A percentile compares a stretch with the other conserved stretches of the same genome.
These are phyloP conservation scores for Melanocharis versteri DNA, from an alignment of 2,113 vertebrate species.

Conservation along the genomic window DNA sequence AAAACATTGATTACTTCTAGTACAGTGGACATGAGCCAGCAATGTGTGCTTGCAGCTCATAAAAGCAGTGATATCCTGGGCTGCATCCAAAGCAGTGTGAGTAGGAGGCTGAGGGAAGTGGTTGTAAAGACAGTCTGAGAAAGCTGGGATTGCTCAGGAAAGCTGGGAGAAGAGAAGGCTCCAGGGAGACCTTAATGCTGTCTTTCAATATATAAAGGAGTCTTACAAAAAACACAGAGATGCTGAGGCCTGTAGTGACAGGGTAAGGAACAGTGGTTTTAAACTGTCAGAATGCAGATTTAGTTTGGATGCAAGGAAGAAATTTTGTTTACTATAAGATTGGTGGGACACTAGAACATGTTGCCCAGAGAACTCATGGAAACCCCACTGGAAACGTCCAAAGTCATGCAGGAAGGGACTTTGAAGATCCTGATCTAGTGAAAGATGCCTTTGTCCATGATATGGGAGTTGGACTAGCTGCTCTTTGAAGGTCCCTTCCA, in stretches of 20 bases:
- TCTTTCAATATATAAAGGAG: background rate
- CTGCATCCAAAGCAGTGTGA: background rate
- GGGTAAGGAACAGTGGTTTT: background rate
- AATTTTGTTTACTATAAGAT: background rate
- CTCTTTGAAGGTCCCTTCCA: background rate
- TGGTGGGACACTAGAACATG: background rate
- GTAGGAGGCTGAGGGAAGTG: background rate
- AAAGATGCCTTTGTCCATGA: background rate
- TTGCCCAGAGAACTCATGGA: background rate
- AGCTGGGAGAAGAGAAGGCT: background rate
- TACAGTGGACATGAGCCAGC: background rate
- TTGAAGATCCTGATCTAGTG: background rate
- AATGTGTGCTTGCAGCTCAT: background rate
- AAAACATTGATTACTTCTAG: background rate
- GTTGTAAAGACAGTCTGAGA: background rate
- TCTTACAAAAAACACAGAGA: background rate
- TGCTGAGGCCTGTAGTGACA: background rate
- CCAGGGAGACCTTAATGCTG: rapidly evolving
- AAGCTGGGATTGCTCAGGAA: background rate
- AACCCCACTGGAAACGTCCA: background rate
- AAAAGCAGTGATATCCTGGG: background rate
- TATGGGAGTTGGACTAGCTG: background rate
- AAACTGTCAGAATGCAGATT: background rate
- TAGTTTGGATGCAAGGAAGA: background rate
- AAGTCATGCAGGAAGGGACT: background rate